Evolutionary conservation across 2,888 invertebrate species (phyloP), one percentile per base, ranked within the genome.

Genomic region (Pandemis cinnamomeana): DNA sequence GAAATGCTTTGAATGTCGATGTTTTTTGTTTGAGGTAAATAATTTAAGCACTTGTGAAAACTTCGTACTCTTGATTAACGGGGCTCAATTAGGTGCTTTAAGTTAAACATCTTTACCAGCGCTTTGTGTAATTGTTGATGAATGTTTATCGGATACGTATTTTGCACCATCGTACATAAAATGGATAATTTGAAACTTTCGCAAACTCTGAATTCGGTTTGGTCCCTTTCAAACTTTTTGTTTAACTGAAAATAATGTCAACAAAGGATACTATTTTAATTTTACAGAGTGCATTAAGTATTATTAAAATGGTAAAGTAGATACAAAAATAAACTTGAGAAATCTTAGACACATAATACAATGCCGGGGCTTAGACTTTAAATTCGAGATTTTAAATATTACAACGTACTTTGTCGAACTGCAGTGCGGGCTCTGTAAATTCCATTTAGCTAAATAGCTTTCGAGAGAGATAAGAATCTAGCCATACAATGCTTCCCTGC

Each of bases 391-490:
- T 93, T 93, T 93, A 93, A 93, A 93, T 93, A 94, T 93, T 91
- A 91, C 92, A 91, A 86, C 92, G 91, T 93, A 92, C 91, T 91
- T 89, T 88, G 91, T 91, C 91, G 92, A 93, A 93, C 93, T 93
- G 93, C 93, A 93, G 90, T 92, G 92, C 93, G 89, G 93, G 91
- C 91, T 92, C 89, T 91, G 93, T 93, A 93, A 94, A 94, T 93
- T 93, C 94, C 93, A 94, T 94, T 94, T 93, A 92, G 92, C 91
- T 93, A 93, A 94, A 94, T 93, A 93, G 93, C 93, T 93, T 93
- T 93, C 89, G 88, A 88, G 91, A 87, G 83, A 93, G 94, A 93
- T 94, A 94, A 93, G 91, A 91, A 94, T 94, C 94, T 92, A 89
- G 90, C 88, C 92, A 92, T 93, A 93, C 92, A 93, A 93, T 93